phyloP scores from a whole-genome alignment of 2,888 invertebrate genomes.

The Trypoxylon attenuatum region DNA sequence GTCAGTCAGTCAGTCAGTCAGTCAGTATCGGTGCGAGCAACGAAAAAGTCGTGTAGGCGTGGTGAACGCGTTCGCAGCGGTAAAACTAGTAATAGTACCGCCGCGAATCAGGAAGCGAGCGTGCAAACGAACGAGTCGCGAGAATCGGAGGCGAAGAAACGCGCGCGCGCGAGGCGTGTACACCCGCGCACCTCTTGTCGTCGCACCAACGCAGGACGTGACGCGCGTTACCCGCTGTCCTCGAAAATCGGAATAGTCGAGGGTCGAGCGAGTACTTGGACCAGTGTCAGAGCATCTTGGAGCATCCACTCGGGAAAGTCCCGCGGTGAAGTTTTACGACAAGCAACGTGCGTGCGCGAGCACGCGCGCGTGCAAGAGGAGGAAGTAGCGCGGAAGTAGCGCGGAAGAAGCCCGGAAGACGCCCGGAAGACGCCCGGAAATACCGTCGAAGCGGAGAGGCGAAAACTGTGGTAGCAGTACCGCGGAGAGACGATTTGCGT shows the following conservation, averaged over 20 bases:
- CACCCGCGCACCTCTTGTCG: neutral
- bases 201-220: neutral
- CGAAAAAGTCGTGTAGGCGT: constrained; percentile 45
- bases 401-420: too few species aligned
- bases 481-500: constrained; percentile 17
- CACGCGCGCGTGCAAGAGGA: too few species aligned
- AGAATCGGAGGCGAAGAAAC: too few species aligned
- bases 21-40: too few species aligned
- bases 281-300: constrained; percentile 50
- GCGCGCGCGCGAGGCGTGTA: too few species aligned
- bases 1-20: too few species aligned
- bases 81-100: neutral
- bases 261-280: constrained; percentile 44
- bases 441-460: neutral
- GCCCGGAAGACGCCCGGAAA: too few species aligned
- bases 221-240: constrained; percentile 27
- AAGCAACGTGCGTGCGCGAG: too few species aligned
- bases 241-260: constrained; percentile 51
- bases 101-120: constrained; percentile 14
- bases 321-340: constrained; percentile 26
- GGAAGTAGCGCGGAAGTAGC: too few species aligned
- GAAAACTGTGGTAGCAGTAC: constrained; percentile 9
- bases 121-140: neutral
- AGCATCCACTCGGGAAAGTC: constrained; percentile 31
- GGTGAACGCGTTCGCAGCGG: constrained; percentile 32